phyloP scores from a whole-genome alignment of 2,888 invertebrate species.

The Chaitophorus viminalis region DNA sequence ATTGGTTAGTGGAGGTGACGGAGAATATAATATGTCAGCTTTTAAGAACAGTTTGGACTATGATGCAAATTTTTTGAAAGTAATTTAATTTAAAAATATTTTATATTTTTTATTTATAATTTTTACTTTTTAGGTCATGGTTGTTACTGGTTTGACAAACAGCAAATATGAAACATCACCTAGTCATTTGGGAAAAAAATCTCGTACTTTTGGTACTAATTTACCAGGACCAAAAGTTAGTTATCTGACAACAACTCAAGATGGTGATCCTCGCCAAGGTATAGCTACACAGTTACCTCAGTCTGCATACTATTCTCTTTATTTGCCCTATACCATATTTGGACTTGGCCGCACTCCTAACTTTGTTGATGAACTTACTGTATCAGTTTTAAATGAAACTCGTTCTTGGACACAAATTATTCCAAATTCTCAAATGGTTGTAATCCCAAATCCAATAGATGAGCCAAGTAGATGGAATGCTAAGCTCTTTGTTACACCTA shows the following conservation, averaged over 20 bases:
- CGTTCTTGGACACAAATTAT: constrained; percentile 91
- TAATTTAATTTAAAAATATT: background rate
- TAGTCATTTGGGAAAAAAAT: constrained; percentile 79
- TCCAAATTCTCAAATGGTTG: constrained; percentile 97
- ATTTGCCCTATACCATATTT: constrained; percentile 94
- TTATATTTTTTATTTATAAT: constrained; percentile 68
- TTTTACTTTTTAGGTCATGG: constrained; percentile 78
- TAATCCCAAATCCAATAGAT: constrained; percentile 85
- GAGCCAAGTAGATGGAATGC: constrained; percentile 86
- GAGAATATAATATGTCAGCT: constrained; percentile 72
- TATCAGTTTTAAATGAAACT: constrained; percentile 72
- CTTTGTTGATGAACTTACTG: constrained; percentile 89
- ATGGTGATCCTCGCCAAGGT: constrained; percentile 82
- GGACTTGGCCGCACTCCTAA: constrained; percentile 98
- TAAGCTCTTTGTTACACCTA: constrained; percentile 93
- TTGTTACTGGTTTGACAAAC: constrained; percentile 63
- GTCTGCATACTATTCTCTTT: constrained; percentile 91
- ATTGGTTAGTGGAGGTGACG: constrained; percentile 72
- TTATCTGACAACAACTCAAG: constrained; percentile 88
- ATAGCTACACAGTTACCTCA: constrained; percentile 90
- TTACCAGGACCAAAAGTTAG: constrained; percentile 89
- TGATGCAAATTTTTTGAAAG: constrained; percentile 94
- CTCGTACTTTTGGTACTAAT: constrained; percentile 87
- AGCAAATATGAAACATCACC: constrained; percentile 68
- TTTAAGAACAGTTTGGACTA: constrained; percentile 89